phyloP scores from a whole-genome alignment of 2,797 vertebrate genomes.

The Simalia tracyae region DNA sequence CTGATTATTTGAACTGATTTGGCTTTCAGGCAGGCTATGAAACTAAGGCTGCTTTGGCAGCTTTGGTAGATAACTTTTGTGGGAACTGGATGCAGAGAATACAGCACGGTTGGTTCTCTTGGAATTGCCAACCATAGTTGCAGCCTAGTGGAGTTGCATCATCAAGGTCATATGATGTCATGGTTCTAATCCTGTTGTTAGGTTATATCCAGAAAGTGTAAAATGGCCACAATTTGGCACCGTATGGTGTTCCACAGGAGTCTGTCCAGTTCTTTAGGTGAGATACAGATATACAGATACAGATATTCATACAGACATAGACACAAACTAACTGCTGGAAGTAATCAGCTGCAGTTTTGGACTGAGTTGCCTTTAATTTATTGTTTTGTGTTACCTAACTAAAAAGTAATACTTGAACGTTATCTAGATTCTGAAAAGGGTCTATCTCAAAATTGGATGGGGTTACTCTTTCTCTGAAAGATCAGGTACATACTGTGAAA shows the following conservation, averaged over 20 bases:
- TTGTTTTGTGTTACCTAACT: too few species aligned
- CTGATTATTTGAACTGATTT: neutral
- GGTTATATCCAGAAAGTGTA: neutral
- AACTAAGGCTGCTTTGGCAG: neutral
- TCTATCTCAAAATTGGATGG: too few species aligned
- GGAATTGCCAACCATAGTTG: neutral
- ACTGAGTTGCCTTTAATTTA: too few species aligned
- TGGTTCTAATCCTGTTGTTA: neutral
- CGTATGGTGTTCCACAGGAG: neutral
- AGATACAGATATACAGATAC: neutral
- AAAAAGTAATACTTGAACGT: too few species aligned
- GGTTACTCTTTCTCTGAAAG: too few species aligned
- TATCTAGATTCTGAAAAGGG: too few species aligned
- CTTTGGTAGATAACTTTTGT: neutral
- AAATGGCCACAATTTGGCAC: neutral
- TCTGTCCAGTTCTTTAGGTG: neutral
- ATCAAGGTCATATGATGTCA: neutral
- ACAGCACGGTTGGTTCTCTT: neutral
- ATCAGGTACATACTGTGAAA: neutral
- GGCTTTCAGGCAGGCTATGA: neutral
- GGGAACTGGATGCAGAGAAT: neutral
- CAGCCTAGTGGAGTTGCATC: neutral
- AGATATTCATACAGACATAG: neutral
- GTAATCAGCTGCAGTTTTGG: too few species aligned
- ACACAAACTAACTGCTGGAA: too few species aligned